Evolutionary conservation across 2,113 vertebrate species (phyloP), one percentile per base, ranked within the genome.

Genomic region (Empidonax traillii): DNA sequence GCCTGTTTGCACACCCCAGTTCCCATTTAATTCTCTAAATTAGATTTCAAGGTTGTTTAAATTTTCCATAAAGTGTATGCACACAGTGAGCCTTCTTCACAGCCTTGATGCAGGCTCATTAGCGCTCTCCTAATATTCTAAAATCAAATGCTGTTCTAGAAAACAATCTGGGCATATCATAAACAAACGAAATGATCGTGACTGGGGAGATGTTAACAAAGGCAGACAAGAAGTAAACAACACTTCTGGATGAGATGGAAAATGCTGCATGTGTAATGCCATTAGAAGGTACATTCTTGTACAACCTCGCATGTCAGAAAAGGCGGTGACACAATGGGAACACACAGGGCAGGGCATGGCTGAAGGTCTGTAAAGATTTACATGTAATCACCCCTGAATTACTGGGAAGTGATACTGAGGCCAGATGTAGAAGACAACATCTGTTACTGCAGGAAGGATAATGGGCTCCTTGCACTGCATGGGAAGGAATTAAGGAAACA

Each of bases 1-100:
- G 66, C 41, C 56, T 56, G 43, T 81, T 59, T 55, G 85, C 63
- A 80, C 30, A 51, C 31, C 69, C n/a, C 81, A 59, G 77, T 56
- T 68, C 81, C 87, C 76, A 75, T 52, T 91, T 88, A 23, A 91
- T 91, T 84, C 83, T 71, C 47, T 61, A 90, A 90, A 92, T 87
- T 68, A 67, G 46, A 93, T 93, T 92, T 88, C 87, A 86, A 93
- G 56, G 74, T 61, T 95, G 84, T 76, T 94, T 76, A 86, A 53
- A 39, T 84, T 63, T 55, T 86, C 79, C 73, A 78, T 52, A 35
- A 87, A 37, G 35, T 12, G 8, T 14, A n/a, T 28, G 51, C 55
- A 73, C 67, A 77, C 31, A 51, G 37, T 19, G 35, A 90, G 85
- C 43, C 62, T 82, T 67, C 55, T 67, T 69, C 85, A 90, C 30